A percentile compares a stretch with the other conserved stretches of the same genome.
phyloP scores from a whole-genome alignment of 2,888 invertebrate genomes.

The Oxystoma pomonae region DNA sequence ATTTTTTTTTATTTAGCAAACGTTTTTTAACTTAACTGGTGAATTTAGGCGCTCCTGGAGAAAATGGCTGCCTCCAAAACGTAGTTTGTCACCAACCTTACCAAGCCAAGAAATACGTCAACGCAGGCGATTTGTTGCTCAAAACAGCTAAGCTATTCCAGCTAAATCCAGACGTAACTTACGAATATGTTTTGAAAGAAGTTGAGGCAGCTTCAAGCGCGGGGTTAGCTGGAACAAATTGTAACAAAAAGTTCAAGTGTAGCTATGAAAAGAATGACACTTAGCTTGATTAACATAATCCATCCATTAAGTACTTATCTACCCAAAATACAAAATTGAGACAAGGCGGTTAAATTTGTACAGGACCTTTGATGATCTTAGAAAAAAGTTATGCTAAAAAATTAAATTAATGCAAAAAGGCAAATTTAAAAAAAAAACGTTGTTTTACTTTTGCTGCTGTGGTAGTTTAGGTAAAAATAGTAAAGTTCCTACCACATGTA shows the following conservation, averaged over 20 bases:
- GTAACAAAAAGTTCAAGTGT: slow-evolving; percentile 36
- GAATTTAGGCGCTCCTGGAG: slow-evolving; percentile 48
- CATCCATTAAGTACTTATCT: too few species aligned
- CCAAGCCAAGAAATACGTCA: slow-evolving; percentile 68
- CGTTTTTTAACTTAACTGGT: background rate
- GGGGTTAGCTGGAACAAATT: slow-evolving; percentile 40
- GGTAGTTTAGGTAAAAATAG: too few species aligned
- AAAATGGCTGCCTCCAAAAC: slow-evolving; percentile 69
- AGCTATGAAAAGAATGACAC: slow-evolving; percentile 34
- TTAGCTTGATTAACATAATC: too few species aligned
- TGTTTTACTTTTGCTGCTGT: too few species aligned
- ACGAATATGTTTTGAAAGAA: slow-evolving; percentile 43
- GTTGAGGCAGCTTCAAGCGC: slow-evolving; percentile 40
- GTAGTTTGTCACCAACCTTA: slow-evolving; percentile 72
- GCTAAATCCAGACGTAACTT: slow-evolving; percentile 53
- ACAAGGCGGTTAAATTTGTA: too few species aligned
- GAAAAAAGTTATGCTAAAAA: too few species aligned
- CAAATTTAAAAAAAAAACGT: too few species aligned
- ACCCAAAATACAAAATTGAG: too few species aligned
- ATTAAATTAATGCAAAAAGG: too few species aligned
- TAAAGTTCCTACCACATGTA: too few species aligned
- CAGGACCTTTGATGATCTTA: too few species aligned
- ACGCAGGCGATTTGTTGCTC: slow-evolving; percentile 72
- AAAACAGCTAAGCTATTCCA: slow-evolving; percentile 63
- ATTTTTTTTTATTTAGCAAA: too few species aligned